Evolutionary conservation across 2,797 vertebrate species (phyloP).

Genomic region (Pygocentrus nattereri): DNA sequence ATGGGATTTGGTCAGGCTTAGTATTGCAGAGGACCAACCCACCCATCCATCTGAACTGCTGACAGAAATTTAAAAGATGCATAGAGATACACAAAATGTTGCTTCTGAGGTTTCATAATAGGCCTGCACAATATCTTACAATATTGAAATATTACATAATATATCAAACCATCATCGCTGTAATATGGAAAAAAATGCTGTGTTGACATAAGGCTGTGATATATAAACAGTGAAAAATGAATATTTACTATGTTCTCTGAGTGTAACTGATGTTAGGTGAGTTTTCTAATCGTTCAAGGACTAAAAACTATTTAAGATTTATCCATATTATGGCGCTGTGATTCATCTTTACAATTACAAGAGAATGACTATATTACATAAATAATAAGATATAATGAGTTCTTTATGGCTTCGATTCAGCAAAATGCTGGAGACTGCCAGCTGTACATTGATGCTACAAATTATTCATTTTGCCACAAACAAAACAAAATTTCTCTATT

Average conservation of each 20-base stretch:
- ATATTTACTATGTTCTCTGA: background rate
- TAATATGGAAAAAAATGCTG: background rate
- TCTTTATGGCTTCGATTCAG: no score
- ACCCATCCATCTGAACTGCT: background rate
- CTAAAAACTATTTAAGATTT: no score
- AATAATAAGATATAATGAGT: no score
- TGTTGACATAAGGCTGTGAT: no score
- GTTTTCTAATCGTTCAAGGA: background rate
- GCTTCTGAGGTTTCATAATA: background rate
- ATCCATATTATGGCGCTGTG: no score
- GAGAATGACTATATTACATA: no score
- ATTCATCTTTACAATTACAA: no score
- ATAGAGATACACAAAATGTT: background rate
- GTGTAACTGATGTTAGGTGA: background rate
- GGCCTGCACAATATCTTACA: background rate
- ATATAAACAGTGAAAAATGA: background rate
- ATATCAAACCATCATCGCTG: background rate
- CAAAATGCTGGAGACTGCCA: no score
- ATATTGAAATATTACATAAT: background rate
- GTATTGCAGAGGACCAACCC: background rate
- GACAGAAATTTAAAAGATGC: background rate
- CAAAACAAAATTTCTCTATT: no score
- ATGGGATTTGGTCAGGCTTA: constrained; percentile 32
- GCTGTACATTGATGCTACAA: no score
- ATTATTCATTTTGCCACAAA: no score